phyloP scores from a whole-genome alignment of 2,113 vertebrate species.

The Gallinago undulata region DNA sequence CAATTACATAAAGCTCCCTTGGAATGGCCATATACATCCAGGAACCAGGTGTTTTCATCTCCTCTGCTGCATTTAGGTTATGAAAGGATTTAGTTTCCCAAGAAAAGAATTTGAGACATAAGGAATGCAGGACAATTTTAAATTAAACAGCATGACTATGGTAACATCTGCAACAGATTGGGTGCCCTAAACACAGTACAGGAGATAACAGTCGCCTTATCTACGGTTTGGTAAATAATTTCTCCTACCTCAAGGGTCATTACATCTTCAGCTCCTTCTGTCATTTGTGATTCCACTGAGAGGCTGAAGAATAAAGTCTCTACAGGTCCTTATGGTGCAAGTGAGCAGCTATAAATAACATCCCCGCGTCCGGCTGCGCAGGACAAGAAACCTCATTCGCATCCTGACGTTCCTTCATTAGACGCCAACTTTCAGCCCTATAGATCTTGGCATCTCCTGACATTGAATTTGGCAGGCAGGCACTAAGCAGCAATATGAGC shows the following conservation, averaged over 20 bases:
- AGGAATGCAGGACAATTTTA: slow-evolving; percentile 30
- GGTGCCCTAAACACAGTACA: slow-evolving; percentile 36
- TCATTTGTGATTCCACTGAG: slow-evolving; percentile 55
- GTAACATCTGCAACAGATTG: slow-evolving; percentile 57
- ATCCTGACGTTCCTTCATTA: not conserved
- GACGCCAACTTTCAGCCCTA: not conserved
- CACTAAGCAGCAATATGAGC: not conserved
- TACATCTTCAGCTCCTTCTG: slow-evolving; percentile 48
- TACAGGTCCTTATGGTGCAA: slow-evolving; percentile 28
- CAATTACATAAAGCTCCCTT: slow-evolving; percentile 46
- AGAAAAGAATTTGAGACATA: slow-evolving; percentile 39
- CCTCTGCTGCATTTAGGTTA: slow-evolving; percentile 10
- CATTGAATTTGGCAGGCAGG: not conserved
- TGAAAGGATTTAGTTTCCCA: slow-evolving; percentile 57
- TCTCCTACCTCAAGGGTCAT: slow-evolving; percentile 59
- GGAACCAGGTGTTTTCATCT: not conserved
- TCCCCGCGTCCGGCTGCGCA: not conserved
- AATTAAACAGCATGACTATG: slow-evolving; percentile 49
- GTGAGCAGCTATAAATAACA: slow-evolving; percentile 52
- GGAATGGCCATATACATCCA: slow-evolving; percentile 29
- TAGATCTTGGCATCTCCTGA: not conserved
- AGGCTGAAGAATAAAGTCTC: slow-evolving; percentile 41
- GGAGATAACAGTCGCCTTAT: slow-evolving; percentile 42
- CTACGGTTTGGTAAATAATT: slow-evolving; percentile 65
- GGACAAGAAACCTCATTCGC: slow-evolving; percentile 21